Evolutionary conservation across 2,888 invertebrate species (phyloP), one percentile per base, ranked within the genome.

Genomic region (Sepioteuthis lessoniana): DNA sequence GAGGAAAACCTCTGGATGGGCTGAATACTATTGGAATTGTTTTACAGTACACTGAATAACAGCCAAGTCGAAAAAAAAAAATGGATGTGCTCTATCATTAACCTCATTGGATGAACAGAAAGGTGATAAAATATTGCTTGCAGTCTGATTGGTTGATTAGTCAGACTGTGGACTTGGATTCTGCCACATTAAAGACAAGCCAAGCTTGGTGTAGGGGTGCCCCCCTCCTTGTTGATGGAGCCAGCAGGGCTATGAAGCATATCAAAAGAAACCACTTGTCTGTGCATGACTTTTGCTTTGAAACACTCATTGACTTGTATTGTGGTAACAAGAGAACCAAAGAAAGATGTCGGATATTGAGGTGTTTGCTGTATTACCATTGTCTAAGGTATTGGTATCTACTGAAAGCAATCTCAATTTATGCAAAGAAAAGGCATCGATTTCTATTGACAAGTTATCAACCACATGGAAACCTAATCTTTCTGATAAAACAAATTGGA

Each of bases 91-190:
- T 35, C 35, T 35, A 76, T 16, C 76, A 3, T 16, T 76, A 16
- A 76, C 76, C 35, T 76, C n/a, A 76, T 76, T 76, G 76, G 76
- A n/a, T 76, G 76, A 76, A 16, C n/a, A 76, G n/a, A 76, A 76
- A 76, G 76, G 76, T 76, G 76, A 76, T 76, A 35, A 76, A 76
- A 35, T 76, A 76, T 76, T 76, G 76, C 76, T 76, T 76, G 76
- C n/a, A n/a, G 76, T 76, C n/a, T 76, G 76, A 76, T 76, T 76
- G 76, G 76, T 76, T 76, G 76, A 76, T 76, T 35, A 76, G 76
- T 76, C 76, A 76, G 35, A 76, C 35, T 76, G 35, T 76, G n/a
- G 76, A 76, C 16, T 76, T 35, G 35, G n/a, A 35, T n/a, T 76
- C 76, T 31, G 8, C 76, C 16, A 19, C n/a, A n/a, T n/a, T 76